Percentiles rank a stretch among this genome's conserved stretches.
These are phyloP conservation scores for Anguilla rostrata DNA, from an alignment of 2,113 vertebrate genomes.

Conservation along the genomic window DNA sequence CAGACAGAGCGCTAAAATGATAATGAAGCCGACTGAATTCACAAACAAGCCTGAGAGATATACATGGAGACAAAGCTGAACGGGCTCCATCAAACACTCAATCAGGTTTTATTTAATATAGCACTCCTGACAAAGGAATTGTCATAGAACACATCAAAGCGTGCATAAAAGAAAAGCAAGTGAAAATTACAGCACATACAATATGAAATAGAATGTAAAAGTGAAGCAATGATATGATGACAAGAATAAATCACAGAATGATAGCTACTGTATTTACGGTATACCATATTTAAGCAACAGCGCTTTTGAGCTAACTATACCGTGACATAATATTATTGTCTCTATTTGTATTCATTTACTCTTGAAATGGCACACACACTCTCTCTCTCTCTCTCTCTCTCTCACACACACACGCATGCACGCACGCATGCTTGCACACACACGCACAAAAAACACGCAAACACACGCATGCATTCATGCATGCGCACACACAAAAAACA, in stretches of 20 bases:
- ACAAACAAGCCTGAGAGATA: neutral
- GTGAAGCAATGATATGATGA: neutral
- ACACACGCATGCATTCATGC: no score
- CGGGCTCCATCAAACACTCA: neutral
- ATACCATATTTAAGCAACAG: neutral
- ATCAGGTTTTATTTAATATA: neutral
- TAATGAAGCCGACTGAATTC: neutral
- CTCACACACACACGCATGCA: neutral
- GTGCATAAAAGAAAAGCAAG: neutral
- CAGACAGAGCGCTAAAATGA: constrained; percentile 32
- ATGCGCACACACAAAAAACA: neutral
- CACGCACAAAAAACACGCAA: neutral
- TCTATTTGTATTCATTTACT: neutral
- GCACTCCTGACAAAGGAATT: neutral
- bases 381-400: no score
- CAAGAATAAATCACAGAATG: neutral
- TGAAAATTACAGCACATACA: neutral
- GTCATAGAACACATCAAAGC: neutral
- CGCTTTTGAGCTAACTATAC: no score
- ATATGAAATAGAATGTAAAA: neutral
- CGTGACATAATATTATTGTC: no score
- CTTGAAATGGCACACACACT: neutral
- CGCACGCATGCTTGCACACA: neutral
- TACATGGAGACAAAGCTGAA: neutral
- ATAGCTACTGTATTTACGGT: neutral